Conservation (phyloP, 2,888 invertebrate genomes). For the Flexamia atlantica region DNA sequence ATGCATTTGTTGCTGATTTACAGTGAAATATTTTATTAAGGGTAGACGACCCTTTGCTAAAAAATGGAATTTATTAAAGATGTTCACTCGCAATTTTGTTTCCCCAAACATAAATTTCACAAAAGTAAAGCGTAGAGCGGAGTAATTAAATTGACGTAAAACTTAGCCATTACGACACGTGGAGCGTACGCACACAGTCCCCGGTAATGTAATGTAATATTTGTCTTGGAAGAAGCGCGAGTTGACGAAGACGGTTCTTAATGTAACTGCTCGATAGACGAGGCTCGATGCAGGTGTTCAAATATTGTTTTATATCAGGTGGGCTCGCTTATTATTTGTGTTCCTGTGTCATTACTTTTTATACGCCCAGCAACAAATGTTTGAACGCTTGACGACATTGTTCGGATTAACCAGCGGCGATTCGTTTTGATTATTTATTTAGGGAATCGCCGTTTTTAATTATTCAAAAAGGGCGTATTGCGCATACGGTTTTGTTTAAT, state of each 20-base stretch:
- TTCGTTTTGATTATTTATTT: constrained; percentile 45
- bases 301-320: constrained; percentile 40
- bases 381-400: constrained; percentile 9
- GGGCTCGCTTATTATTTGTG: constrained; percentile 30
- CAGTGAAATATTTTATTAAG: too few species aligned
- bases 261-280: not conserved
- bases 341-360: constrained; percentile 42
- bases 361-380: not conserved
- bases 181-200: not conserved
- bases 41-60: too few species aligned
- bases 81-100: too few species aligned
- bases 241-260: constrained; percentile 4
- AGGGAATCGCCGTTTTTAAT: constrained; percentile 6
- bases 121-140: not conserved
- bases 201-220: not conserved
- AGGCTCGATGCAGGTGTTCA: not conserved
- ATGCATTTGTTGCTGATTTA: too few species aligned
- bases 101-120: too few species aligned
- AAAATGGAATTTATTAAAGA: too few species aligned
- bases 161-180: constrained; percentile 3
- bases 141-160: not conserved
- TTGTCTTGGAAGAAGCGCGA: constrained; percentile 29
- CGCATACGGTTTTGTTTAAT: not conserved
- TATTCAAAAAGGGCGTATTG: constrained; percentile 9
- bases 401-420: constrained; percentile 16